Conservation (phyloP, 2,113 vertebrate genomes). For the Tinamus guttatus region DNA sequence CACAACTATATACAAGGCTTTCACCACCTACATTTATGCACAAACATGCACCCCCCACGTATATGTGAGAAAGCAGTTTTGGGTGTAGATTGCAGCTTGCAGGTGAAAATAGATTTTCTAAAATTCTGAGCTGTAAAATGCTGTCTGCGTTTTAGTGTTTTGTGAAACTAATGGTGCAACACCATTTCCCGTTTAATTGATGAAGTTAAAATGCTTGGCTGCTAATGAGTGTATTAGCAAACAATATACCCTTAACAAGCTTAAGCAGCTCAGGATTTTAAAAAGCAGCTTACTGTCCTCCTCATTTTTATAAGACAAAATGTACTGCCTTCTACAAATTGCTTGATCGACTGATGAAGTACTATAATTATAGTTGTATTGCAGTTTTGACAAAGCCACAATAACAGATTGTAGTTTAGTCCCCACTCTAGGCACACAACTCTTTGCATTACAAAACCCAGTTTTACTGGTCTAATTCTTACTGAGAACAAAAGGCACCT, state of each 20-base stretch:
- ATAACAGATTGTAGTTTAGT: slow-evolving; percentile 73
- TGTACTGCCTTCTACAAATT: slow-evolving; percentile 74
- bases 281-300: slow-evolving; percentile 78
- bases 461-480: slow-evolving; percentile 76
- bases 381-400: slow-evolving; percentile 75
- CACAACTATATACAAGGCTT: slow-evolving; percentile 27
- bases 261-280: slow-evolving; percentile 81
- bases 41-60: neutral
- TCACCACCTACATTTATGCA: neutral
- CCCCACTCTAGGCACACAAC: slow-evolving; percentile 62
- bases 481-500: slow-evolving; percentile 75
- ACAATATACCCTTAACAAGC: slow-evolving; percentile 79
- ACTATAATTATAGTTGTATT: slow-evolving; percentile 71
- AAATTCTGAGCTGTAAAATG: slow-evolving; percentile 32
- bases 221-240: slow-evolving; percentile 83
- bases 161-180: slow-evolving; percentile 67
- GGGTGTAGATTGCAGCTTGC: neutral
- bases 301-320: slow-evolving; percentile 78
- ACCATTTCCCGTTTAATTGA: slow-evolving; percentile 80
- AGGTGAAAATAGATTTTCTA: slow-evolving; percentile 50
- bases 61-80: neutral
- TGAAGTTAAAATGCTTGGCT: slow-evolving; percentile 80
- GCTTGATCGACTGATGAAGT: slow-evolving; percentile 76
- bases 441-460: slow-evolving; percentile 75
- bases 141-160: slow-evolving; percentile 72